Conservation (phyloP, 2,888 invertebrate genomes). For the Euspilapteryx auroguttella region DNA sequence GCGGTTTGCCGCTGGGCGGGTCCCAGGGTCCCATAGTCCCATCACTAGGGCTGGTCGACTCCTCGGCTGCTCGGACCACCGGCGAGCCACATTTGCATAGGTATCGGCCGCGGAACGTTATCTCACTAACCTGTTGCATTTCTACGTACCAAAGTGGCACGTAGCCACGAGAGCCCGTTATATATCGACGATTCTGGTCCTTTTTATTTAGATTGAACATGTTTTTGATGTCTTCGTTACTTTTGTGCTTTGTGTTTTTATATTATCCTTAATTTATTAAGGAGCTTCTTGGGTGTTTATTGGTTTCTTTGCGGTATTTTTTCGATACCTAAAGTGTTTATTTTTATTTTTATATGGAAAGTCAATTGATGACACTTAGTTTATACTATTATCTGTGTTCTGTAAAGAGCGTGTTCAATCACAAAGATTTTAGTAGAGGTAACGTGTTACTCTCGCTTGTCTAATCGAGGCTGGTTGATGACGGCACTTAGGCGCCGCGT, state of each 20-base stretch:
- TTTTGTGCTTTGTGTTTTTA: too few species aligned
- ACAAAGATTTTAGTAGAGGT: too few species aligned
- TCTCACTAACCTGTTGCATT: conserved; percentile 7
- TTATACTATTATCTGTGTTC: too few species aligned
- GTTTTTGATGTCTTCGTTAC: background rate
- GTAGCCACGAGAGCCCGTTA: conserved; percentile 7
- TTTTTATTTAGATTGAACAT: conserved; percentile 1
- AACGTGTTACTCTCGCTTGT: conserved; percentile 23
- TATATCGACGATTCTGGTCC: background rate
- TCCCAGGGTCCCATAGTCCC: too few species aligned
- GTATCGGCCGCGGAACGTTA: conserved; percentile 5
- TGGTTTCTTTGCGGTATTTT: too few species aligned
- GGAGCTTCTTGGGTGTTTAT: conserved; percentile 1
- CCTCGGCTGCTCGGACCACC: conserved; percentile 17
- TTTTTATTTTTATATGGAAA: too few species aligned
- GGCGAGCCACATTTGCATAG: conserved; percentile 37
- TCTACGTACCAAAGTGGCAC: conserved; percentile 2
- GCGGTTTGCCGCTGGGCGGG: too few species aligned
- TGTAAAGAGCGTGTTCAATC: too few species aligned
- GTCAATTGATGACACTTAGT: too few species aligned
- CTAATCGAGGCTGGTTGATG: conserved; percentile 17
- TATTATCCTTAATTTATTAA: too few species aligned
- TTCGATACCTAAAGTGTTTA: too few species aligned
- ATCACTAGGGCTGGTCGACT: too few species aligned
- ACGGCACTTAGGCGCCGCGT: conserved; percentile 24